Evolutionary conservation across 2,888 invertebrate genomes (phyloP).

Genomic region (Hedya salicella): DNA sequence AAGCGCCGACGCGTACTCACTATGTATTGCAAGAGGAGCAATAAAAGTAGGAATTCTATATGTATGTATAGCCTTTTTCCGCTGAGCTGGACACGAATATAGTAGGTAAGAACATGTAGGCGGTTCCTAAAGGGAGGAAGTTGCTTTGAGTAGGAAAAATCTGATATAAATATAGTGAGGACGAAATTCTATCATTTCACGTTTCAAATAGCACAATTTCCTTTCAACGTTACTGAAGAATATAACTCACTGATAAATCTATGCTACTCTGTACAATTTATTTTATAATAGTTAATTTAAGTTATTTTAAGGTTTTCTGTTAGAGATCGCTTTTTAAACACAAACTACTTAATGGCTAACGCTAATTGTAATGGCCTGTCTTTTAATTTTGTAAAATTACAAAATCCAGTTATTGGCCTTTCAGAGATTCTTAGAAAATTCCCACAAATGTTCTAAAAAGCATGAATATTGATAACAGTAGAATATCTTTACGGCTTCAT

Average conservation of each 20-base stretch:
- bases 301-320: not conserved
- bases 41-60: not conserved
- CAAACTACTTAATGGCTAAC: too few species aligned
- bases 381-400: too few species aligned
- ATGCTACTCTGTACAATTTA: slow-evolving; percentile 1
- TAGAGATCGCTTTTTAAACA: too few species aligned
- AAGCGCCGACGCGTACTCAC: not conserved
- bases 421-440: too few species aligned
- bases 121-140: slow-evolving; percentile 18
- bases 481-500: too few species aligned
- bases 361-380: too few species aligned
- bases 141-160: slow-evolving; percentile 29
- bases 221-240: slow-evolving; percentile 7
- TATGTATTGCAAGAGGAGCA: not conserved
- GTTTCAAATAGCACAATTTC: slow-evolving; percentile 28
- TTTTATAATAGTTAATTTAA: not conserved
- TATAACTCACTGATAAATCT: not conserved
- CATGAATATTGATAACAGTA: too few species aligned
- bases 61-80: not conserved
- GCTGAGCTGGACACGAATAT: not conserved
- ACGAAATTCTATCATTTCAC: slow-evolving; percentile 30
- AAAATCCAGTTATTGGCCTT: too few species aligned
- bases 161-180: slow-evolving; percentile 22
- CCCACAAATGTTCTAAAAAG: too few species aligned
- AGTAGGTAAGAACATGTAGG: not conserved